Base-by-base conservation (phyloP, 2,113 vertebrate species). In the Pachypanchax playfairii region DNA sequence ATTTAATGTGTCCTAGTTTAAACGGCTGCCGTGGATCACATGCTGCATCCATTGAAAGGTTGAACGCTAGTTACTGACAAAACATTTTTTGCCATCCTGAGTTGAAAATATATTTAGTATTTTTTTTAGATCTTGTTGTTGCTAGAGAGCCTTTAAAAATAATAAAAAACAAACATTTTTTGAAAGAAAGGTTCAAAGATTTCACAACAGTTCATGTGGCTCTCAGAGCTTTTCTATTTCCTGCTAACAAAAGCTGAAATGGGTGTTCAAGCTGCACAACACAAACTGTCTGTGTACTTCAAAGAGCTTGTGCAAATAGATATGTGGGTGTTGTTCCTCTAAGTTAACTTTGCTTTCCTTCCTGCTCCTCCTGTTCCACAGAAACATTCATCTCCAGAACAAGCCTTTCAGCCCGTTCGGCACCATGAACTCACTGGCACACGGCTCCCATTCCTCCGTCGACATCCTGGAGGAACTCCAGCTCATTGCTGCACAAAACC, bases 401-500 rank as follows among this genome's bases (percentile, higher is more conserved):
- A 55, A 14, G 53, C 12, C 20, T 25, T 12, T 51, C 29, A 1
- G 46, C 64, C 67, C 42, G 29, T 21, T 12, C 59, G 6, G 56
- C 62, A 83, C 62, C 60, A 93, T 93, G 92, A 92, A 76, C 76
- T 84, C 89, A 62, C 86, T 86, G 2, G 68, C 90, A 0, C 68
- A 75, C 6, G 65, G 80, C 54, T 82, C n/a, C n/a, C n/a, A n/a
- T n/a, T n/a, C 89, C 77, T 80, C 91, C 29, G 79, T 81, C 7
- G 92, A 93, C 78, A 88, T 92, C 66, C 82, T 93, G 83, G 92
- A 93, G 73, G 92, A 93, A 46, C 85, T 93, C 24, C 91, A 93
- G 87, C 73, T 91, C 65, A 89, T 92, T 50, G 88, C 92, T 0
- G 91, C 91, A 0, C 90, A 92, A 75, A 92, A 92, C 65, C 86